phyloP scores from a whole-genome alignment of 2,113 vertebrate species.

The Sclerurus mexicanus region DNA sequence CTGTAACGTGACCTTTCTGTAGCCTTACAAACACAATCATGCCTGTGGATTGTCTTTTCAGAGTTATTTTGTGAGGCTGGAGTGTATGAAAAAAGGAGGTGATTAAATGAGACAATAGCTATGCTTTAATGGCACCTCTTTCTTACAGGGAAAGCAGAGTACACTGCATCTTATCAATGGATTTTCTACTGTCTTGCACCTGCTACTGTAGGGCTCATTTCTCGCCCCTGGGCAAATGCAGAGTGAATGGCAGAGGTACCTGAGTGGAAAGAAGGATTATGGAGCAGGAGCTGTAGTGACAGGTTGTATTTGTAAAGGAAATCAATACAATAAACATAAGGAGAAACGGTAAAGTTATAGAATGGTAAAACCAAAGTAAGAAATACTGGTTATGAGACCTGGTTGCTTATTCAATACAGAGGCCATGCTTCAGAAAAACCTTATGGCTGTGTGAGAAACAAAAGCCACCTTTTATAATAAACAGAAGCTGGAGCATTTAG shows the following conservation, averaged over 20 bases:
- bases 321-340: neutral
- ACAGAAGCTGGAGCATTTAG: neutral
- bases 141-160: neutral
- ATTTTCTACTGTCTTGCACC: slow-evolving; percentile 40
- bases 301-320: neutral
- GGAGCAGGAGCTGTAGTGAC: neutral
- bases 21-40: slow-evolving; percentile 38
- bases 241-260: slow-evolving; percentile 22
- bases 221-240: slow-evolving; percentile 9
- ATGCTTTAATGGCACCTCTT: slow-evolving; percentile 17
- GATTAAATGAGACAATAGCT: slow-evolving; percentile 55
- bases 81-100: slow-evolving; percentile 13
- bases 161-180: slow-evolving; percentile 14
- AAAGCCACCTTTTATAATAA: neutral
- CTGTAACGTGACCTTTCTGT: slow-evolving; percentile 42
- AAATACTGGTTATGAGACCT: neutral
- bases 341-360: neutral
- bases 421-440: neutral
- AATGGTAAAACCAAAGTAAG: neutral
- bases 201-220: neutral
- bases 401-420: neutral
- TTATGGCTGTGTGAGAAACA: neutral
- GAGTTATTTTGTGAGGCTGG: slow-evolving; percentile 28
- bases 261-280: neutral
- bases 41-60: slow-evolving; percentile 42